Conservation (phyloP, 2,797 vertebrate genomes). For the Chelidonichthys spinosus region DNA sequence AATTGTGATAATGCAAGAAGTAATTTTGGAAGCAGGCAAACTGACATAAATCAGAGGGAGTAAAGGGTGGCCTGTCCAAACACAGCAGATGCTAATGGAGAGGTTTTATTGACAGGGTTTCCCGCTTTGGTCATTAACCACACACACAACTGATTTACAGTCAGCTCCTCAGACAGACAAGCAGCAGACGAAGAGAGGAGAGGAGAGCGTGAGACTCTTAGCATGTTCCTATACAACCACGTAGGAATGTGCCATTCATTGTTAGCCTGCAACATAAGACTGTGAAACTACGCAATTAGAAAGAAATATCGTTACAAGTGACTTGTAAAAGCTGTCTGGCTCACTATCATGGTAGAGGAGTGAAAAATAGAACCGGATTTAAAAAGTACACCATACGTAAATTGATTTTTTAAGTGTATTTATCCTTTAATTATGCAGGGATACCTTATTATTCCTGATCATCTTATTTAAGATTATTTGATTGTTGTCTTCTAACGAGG, state of each 20-base stretch:
- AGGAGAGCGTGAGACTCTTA: not conserved
- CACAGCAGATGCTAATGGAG: not conserved
- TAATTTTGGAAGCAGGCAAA: not conserved
- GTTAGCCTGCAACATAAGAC: conserved; percentile 14
- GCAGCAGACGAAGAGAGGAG: not conserved
- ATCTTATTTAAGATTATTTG: too few species aligned
- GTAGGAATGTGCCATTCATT: conserved; percentile 32
- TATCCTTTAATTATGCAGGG: too few species aligned
- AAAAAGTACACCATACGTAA: too few species aligned
- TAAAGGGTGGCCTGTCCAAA: not conserved
- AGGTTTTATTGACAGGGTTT: not conserved
- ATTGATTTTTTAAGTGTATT: too few species aligned
- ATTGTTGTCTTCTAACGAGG: too few species aligned
- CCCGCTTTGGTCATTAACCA: not conserved
- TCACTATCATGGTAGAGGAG: too few species aligned
- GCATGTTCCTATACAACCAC: not conserved
- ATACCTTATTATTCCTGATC: too few species aligned
- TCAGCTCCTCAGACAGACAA: not conserved
- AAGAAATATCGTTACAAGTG: too few species aligned
- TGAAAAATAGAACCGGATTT: too few species aligned
- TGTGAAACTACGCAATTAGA: too few species aligned
- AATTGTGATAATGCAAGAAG: too few species aligned
- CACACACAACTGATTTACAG: conserved; percentile 8
- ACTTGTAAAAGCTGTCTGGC: too few species aligned
- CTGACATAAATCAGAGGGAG: not conserved